Conservation (phyloP, 2,113 vertebrate species). For the Rhinopithecus roxellana region DNA sequence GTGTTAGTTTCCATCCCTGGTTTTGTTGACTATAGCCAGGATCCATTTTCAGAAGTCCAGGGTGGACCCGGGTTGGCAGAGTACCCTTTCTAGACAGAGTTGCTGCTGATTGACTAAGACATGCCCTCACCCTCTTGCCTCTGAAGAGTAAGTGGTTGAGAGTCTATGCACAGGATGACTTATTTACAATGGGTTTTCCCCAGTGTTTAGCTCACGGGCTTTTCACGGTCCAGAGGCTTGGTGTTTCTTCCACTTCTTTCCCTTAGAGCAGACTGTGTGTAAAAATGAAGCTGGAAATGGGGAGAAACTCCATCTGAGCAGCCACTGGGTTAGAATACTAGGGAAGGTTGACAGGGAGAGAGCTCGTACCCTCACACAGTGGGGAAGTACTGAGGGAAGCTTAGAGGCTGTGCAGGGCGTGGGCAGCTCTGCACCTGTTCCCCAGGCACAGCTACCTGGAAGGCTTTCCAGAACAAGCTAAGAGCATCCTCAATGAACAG, state of each 20-base stretch:
- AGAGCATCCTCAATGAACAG: neutral
- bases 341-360: neutral
- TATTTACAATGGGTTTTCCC: conserved; percentile 56
- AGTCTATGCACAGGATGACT: conserved; percentile 43
- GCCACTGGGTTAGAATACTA: too few relatives aligned
- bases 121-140: conserved; percentile 65
- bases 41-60: conserved; percentile 71
- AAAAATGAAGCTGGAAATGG: conserved; percentile 2
- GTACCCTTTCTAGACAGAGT: conserved; percentile 69
- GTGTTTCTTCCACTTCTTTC: conserved; percentile 9
- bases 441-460: neutral
- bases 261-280: conserved; percentile 1
- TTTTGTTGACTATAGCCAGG: conserved; percentile 77
- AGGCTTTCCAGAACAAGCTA: neutral
- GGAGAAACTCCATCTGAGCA: neutral
- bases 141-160: conserved; percentile 72
- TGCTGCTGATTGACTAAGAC: conserved; percentile 69
- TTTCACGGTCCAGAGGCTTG: neutral
- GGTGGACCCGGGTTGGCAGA: conserved; percentile 56
- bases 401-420: accelerated
- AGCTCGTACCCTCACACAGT: neutral
- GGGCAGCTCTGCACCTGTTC: accelerated
- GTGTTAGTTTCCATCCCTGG: conserved; percentile 69
- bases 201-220: neutral
- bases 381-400: neutral